Evolutionary conservation across 2,113 vertebrate species (phyloP).

Genomic region (Crotalus helleri): DNA sequence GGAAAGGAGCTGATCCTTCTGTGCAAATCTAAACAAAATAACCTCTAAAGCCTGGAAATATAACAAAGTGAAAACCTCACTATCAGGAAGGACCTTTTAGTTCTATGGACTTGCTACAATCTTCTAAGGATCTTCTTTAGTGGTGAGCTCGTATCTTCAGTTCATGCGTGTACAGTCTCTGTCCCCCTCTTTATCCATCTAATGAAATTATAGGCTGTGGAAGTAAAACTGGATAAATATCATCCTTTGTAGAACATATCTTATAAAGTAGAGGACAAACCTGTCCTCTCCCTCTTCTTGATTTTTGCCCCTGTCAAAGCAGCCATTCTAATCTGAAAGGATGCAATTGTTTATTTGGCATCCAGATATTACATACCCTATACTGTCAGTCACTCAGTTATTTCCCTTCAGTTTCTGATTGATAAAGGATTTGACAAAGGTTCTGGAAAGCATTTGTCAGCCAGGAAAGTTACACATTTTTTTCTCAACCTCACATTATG

Average conservation of each 20-base stretch:
- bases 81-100: neutral
- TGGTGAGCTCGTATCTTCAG: neutral
- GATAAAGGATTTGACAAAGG: neutral
- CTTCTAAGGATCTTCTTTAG: neutral
- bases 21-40: neutral
- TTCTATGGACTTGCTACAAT: neutral
- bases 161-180: neutral
- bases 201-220: neutral
- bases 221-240: neutral
- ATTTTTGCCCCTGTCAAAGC: neutral
- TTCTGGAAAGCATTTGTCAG: neutral
- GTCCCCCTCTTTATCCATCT: neutral
- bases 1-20: neutral
- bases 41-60: neutral
- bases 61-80: neutral
- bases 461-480: neutral
- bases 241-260: neutral
- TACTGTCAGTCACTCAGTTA: neutral
- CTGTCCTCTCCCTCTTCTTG: neutral
- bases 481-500: neutral
- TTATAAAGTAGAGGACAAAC: neutral
- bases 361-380: neutral
- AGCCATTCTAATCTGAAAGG: neutral
- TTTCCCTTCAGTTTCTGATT: neutral
- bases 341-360: neutral